Evolutionary conservation across 2,113 vertebrate genomes (phyloP), one percentile per base, ranked within the genome.

Genomic region (Anser brachyrhynchus): DNA sequence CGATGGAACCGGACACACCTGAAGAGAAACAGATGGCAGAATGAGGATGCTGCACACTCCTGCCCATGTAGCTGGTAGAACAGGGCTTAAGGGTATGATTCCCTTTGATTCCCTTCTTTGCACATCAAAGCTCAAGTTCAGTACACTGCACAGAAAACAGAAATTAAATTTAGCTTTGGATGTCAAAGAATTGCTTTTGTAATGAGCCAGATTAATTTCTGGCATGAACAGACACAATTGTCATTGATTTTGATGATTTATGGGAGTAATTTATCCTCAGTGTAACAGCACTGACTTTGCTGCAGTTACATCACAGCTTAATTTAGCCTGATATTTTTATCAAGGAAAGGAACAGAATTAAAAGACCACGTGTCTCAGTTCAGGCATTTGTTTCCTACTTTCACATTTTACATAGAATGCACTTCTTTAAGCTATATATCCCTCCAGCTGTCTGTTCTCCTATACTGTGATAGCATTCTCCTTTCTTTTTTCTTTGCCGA

Each of bases 181-280:
- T 58, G 26, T 77, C 33, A 65, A 87, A 93, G 81, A 80, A 18
- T 9, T 21, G 31, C 25, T 70, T 16, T 55, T 84, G 35, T 64
- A 91, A 82, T 67, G 16, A 46, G 16, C 15, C 46, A 84, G 69
- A 64, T 83, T 88, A 80, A 88, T 86, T 86, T 93, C 57, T 94
- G 65, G 46, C 46, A 54, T 3, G 8, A 90, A 52, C 18, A 57
- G n/a, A 64, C 33, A 54, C 16, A 75, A 74, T 52, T 80, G 51
- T 61, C 33, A 72, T 46, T 69, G 55, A 86, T 78, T 94, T 93
- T 76, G 76, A 59, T 86, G 29, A 78, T 81, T 86, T 86, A 72
- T 81, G 61, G 67, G 57, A 93, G 65, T 33, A 86, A 84, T 84
- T 92, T 86, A 20, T 81, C 55, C 21, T 78, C 41, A 84, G 13